Conservation (phyloP, 1,140 invertebrate genomes). For the Diorhabda elongata region DNA sequence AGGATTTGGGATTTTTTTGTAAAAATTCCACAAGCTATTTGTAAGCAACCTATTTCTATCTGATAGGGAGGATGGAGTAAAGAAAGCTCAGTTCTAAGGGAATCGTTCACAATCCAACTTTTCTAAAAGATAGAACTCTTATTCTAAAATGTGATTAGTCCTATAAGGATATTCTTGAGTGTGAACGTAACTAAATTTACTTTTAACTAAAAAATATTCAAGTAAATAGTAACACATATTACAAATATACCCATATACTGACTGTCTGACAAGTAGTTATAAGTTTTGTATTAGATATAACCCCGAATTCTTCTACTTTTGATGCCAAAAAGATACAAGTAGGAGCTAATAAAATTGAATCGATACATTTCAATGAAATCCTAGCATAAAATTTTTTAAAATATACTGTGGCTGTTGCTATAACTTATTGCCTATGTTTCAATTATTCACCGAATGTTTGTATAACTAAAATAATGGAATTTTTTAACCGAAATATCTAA, state of each 20-base stretch:
- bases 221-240: background rate
- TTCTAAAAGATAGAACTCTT: constrained; percentile 98
- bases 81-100: constrained; percentile 92
- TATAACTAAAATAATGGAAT: constrained; percentile 67
- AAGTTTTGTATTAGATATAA: constrained; percentile 92
- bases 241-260: constrained; percentile 50
- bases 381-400: constrained; percentile 98
- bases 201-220: constrained; percentile 72
- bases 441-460: constrained; percentile 95
- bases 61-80: constrained; percentile 97
- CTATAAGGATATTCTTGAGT: constrained; percentile 93
- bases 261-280: constrained; percentile 94
- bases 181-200: constrained; percentile 94
- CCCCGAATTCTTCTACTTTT: constrained; percentile 99
- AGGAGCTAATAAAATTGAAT: constrained; percentile 92
- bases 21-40: constrained; percentile 95
- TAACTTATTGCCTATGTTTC: constrained; percentile 96
- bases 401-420: constrained; percentile 98
- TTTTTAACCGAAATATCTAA: background rate
- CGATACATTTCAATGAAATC: constrained; percentile 97
- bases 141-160: constrained; percentile 94
- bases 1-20: constrained; percentile 91
- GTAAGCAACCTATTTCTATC: constrained; percentile 86
- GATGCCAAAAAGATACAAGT: constrained; percentile 96
- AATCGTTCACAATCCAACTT: constrained; percentile 98